A percentile compares a stretch with the other conserved stretches of the same genome.
Conservation (phyloP, 2,888 invertebrate species). For the Melanostoma scalare region DNA sequence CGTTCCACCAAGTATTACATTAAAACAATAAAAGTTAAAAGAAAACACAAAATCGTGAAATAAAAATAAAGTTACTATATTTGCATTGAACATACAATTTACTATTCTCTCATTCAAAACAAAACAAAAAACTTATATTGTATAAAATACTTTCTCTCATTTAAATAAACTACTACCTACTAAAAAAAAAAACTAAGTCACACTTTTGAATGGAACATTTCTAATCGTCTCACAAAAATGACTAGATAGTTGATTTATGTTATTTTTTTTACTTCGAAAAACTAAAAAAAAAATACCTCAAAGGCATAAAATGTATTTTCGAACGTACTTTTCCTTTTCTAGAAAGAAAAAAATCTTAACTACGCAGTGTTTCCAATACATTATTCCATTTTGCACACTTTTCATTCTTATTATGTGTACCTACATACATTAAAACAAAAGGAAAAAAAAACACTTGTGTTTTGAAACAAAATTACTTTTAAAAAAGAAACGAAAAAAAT, state of each 20-base stretch:
- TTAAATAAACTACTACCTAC: slow-evolving; percentile 2
- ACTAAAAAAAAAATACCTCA: slow-evolving; percentile 6
- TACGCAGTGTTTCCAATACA: slow-evolving; percentile 49
- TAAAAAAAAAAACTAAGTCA: slow-evolving; percentile 22
- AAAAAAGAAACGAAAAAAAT: slow-evolving; percentile 25
- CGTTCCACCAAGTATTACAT: slow-evolving; percentile 70
- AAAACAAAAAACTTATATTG: slow-evolving; percentile 44
- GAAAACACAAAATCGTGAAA: slow-evolving; percentile 31
- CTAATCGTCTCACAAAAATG: slow-evolving; percentile 50
- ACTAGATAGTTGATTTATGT: slow-evolving; percentile 30
- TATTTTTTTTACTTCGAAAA: slow-evolving; percentile 24
- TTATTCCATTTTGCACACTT: slow-evolving; percentile 38
- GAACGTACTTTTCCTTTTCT: slow-evolving; percentile 7
- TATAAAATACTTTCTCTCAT: slow-evolving; percentile 46
- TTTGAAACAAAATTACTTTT: slow-evolving; percentile 29
- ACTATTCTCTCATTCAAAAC: slow-evolving; percentile 40
- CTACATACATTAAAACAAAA: slow-evolving; percentile 25
- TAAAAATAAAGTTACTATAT: slow-evolving; percentile 68
- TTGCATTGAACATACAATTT: slow-evolving; percentile 59
- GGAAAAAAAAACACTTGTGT: slow-evolving; percentile 17
- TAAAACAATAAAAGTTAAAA: slow-evolving; percentile 40
- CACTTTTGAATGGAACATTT: slow-evolving; percentile 49
- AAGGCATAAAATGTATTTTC: slow-evolving; percentile 12
- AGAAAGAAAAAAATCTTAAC: background rate
- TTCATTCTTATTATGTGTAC: slow-evolving; percentile 56